Conservation (phyloP, 2,113 vertebrate genomes). For the Albula goreensis region DNA sequence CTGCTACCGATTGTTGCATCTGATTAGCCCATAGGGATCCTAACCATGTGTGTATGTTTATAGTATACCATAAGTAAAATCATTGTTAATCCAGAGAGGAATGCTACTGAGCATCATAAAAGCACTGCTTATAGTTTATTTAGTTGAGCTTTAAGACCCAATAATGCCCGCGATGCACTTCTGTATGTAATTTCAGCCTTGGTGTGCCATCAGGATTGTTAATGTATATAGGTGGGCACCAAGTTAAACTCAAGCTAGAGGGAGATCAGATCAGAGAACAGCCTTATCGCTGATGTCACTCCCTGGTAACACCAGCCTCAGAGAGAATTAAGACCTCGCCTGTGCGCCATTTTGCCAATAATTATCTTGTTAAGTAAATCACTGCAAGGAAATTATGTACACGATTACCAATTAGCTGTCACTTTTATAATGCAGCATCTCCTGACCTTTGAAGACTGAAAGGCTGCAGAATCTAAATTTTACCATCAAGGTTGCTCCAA, state of each 20-base stretch:
- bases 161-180: background rate
- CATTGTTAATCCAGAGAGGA: background rate
- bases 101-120: background rate
- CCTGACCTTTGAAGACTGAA: conserved; percentile 13
- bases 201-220: background rate
- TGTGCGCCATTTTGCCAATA: conserved; percentile 34
- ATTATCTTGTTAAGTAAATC: conserved; percentile 34
- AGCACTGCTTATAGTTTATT: background rate
- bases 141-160: no score
- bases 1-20: no score
- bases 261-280: conserved; percentile 26
- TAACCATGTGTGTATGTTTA: background rate
- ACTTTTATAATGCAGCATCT: background rate
- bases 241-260: conserved; percentile 15
- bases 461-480: conserved; percentile 19
- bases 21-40: no score
- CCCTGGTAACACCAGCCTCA: background rate
- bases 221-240: background rate
- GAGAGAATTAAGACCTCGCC: conserved; percentile 23
- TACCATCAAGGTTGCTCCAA: conserved; percentile 15
- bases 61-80: background rate
- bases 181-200: background rate
- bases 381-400: conserved; percentile 26
- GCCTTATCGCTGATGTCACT: conserved; percentile 33
- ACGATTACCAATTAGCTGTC: conserved; percentile 26